phyloP scores from a whole-genome alignment of 1,140 invertebrate species.

The Augochlora pura region DNA sequence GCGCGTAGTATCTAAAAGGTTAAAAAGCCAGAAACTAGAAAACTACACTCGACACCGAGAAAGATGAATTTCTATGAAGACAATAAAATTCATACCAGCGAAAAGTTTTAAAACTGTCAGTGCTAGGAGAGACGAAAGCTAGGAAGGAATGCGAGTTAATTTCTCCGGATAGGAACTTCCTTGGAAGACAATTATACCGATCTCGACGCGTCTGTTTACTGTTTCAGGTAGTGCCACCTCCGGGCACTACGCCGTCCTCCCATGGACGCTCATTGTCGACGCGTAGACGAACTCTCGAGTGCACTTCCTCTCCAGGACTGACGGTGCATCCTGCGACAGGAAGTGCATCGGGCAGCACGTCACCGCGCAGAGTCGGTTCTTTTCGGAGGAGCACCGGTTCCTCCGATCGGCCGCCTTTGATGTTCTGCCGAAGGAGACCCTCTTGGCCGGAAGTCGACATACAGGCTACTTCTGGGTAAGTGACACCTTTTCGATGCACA shows the following conservation, averaged over 20 bases:
- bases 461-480: constrained; percentile 89
- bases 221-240: constrained; percentile 82
- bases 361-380: constrained; percentile 64
- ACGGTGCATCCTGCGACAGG: constrained; percentile 79
- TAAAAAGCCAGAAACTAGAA: too few relatives aligned
- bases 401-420: constrained; percentile 83
- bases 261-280: constrained; percentile 66
- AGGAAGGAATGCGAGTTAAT: not conserved
- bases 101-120: too few relatives aligned
- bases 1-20: too few relatives aligned
- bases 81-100: too few relatives aligned
- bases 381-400: constrained; percentile 77
- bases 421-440: constrained; percentile 87
- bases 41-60: too few relatives aligned
- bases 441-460: constrained; percentile 92
- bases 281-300: constrained; percentile 72
- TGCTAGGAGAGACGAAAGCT: too few relatives aligned
- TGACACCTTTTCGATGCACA: constrained; percentile 23
- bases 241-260: constrained; percentile 80
- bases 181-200: not conserved
- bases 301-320: constrained; percentile 64
- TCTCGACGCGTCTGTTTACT: constrained; percentile 1
- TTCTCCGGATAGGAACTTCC: not conserved
- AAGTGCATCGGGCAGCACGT: constrained; percentile 53
- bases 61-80: too few relatives aligned